phyloP scores from a whole-genome alignment of 2,888 invertebrate genomes.

The Drosophila quinaria region DNA sequence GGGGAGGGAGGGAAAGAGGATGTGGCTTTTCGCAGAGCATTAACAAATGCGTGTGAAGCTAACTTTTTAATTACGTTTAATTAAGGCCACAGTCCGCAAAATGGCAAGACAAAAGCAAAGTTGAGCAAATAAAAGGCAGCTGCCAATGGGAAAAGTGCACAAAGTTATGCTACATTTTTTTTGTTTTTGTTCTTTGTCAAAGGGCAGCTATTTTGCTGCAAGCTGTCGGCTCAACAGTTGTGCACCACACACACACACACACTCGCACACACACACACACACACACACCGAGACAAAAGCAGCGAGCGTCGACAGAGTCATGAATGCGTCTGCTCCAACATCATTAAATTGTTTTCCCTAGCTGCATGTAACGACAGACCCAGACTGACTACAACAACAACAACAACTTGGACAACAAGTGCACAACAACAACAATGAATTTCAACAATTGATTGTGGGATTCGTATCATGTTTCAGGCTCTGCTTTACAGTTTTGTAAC shows the following conservation, averaged over 20 bases:
- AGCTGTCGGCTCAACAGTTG: conserved; percentile 38
- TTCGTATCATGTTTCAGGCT: conserved; percentile 18
- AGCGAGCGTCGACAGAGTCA: conserved; percentile 34
- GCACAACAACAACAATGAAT: conserved; percentile 15
- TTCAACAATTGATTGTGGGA: conserved; percentile 37
- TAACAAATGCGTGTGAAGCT: conserved; percentile 69
- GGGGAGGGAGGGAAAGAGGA: not conserved
- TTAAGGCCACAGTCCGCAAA: conserved; percentile 55
- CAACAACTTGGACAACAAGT: conserved; percentile 13
- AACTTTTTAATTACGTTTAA: conserved; percentile 79
- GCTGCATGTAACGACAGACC: conserved; percentile 60
- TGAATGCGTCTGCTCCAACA: conserved; percentile 58
- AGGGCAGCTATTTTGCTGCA: conserved; percentile 32
- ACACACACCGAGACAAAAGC: not conserved
- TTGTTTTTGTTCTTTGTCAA: conserved; percentile 10
- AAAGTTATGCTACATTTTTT: conserved; percentile 45
- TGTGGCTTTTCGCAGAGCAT: conserved; percentile 34
- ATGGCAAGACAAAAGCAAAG: conserved; percentile 39
- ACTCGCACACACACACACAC: conserved; percentile 8
- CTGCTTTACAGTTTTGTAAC: conserved; percentile 22
- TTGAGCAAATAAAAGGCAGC: conserved; percentile 55
- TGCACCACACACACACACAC: conserved; percentile 17
- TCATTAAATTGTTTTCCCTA: conserved; percentile 78
- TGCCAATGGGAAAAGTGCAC: conserved; percentile 50
- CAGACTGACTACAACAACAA: conserved; percentile 31